A percentile compares a stretch with the other conserved stretches of the same genome.
These are phyloP conservation scores for Hylomyscus alleni DNA, from an alignment of 2,797 vertebrate species.

Conservation along the genomic window DNA sequence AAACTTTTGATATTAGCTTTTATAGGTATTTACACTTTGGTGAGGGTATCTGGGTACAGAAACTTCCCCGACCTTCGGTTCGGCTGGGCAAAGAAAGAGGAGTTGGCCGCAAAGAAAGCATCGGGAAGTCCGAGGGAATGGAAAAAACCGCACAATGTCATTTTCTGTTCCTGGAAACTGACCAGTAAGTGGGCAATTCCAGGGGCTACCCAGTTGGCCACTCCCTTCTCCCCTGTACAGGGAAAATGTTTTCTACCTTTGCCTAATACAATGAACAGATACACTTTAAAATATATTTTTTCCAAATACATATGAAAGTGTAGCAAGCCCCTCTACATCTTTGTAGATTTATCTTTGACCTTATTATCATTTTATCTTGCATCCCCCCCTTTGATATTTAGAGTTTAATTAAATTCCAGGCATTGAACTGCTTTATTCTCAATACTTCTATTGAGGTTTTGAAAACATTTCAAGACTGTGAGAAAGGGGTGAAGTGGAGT, in stretches of 20 bases:
- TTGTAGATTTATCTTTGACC: background rate
- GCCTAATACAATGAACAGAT: background rate
- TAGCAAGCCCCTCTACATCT: background rate
- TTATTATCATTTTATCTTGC: slow-evolving; percentile 26
- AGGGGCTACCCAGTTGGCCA: background rate
- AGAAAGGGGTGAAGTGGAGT: slow-evolving; percentile 32
- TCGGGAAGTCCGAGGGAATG: slow-evolving; percentile 24
- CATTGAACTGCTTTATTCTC: background rate
- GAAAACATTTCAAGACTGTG: slow-evolving; percentile 60
- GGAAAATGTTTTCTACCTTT: slow-evolving; percentile 9
- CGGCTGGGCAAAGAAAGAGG: slow-evolving; percentile 14
- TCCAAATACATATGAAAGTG: background rate
- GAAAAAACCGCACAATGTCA: background rate
- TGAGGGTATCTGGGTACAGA: slow-evolving; percentile 69
- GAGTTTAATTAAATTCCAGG: slow-evolving; percentile 51
- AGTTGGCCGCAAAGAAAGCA: slow-evolving; percentile 59
- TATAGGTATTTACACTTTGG: slow-evolving; percentile 77
- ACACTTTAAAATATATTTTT: background rate
- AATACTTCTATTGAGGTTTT: background rate
- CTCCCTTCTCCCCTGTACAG: background rate
- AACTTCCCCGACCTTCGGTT: slow-evolving; percentile 59
- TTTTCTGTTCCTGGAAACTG: slow-evolving; percentile 57
- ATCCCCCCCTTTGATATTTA: slow-evolving; percentile 5
- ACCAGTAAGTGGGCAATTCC: slow-evolving; percentile 26
- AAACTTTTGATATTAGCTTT: slow-evolving; percentile 83